Conservation (phyloP, 2,797 vertebrate genomes). For the Sebastes ruberrimus region DNA sequence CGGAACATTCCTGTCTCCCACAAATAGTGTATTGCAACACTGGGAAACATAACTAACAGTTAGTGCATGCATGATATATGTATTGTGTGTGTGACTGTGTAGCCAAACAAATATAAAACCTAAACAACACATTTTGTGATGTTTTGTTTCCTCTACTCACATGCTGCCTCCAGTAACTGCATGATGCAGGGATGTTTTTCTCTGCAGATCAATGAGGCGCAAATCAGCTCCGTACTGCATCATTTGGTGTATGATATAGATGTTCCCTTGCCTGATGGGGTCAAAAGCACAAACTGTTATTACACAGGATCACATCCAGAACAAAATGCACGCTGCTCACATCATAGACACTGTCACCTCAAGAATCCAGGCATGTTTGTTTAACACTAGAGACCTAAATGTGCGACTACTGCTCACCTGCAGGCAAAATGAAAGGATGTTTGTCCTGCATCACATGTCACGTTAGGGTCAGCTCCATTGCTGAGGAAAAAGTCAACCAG, state of each 20-base stretch:
- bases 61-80: neutral
- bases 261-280: conserved; percentile 81
- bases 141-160: conserved; percentile 67
- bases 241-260: conserved; percentile 84
- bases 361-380: neutral
- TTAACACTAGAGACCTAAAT: neutral
- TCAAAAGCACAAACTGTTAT: conserved; percentile 5
- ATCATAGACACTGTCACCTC: neutral
- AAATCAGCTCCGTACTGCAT: conserved; percentile 83
- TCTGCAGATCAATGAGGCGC: conserved; percentile 75
- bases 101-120: neutral
- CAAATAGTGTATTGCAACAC: conserved; percentile 83
- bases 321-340: neutral
- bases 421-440: conserved; percentile 86
- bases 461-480: conserved; percentile 82
- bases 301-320: neutral
- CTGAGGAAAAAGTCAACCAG: conserved; percentile 80
- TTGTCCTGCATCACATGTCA: conserved; percentile 82
- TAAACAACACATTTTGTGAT: neutral
- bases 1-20: conserved; percentile 84
- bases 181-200: conserved; percentile 83
- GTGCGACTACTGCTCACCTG: conserved; percentile 66
- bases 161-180: conserved; percentile 84
- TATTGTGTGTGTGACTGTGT: neutral
- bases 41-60: conserved; percentile 24